phyloP scores from a whole-genome alignment of 2,888 invertebrate species.

The Drosophila longiperda region DNA sequence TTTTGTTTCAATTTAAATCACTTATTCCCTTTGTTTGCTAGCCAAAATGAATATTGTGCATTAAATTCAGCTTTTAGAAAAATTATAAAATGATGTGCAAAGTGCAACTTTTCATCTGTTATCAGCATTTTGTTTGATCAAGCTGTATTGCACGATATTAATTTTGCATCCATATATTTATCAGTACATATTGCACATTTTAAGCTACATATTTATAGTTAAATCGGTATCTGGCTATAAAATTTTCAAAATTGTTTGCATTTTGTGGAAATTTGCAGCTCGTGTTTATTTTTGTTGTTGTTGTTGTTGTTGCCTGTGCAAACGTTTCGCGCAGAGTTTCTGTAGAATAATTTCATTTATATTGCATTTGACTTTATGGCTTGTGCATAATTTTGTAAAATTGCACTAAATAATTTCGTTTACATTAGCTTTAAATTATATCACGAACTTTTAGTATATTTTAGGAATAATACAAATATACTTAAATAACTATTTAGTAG shows the following conservation, averaged over 20 bases:
- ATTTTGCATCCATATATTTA: slow-evolving; percentile 3
- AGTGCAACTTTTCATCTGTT: slow-evolving; percentile 7
- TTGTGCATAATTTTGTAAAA: slow-evolving; percentile 12
- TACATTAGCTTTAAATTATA: slow-evolving; percentile 9
- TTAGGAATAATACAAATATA: not conserved
- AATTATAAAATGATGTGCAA: slow-evolving; percentile 13
- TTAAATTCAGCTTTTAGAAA: not conserved
- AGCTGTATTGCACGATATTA: slow-evolving; percentile 11
- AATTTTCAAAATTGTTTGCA: slow-evolving; percentile 30
- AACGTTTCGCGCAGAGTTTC: not conserved
- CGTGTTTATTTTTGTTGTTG: slow-evolving; percentile 22
- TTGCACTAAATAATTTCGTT: slow-evolving; percentile 2
- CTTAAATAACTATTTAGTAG: too few relatives aligned
- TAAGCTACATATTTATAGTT: not conserved
- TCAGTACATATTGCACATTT: not conserved
- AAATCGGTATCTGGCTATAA: slow-evolving; percentile 3
- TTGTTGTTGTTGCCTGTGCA: not conserved
- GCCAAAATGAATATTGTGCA: slow-evolving; percentile 4
- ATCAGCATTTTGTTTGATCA: slow-evolving; percentile 27
- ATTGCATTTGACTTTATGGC: slow-evolving; percentile 38
- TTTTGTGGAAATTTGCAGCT: slow-evolving; percentile 31
- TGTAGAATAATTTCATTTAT: slow-evolving; percentile 1
- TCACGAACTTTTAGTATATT: not conserved
- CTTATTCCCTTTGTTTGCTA: slow-evolving; percentile 11
- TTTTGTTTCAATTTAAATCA: not conserved